Conservation (phyloP, 2,113 vertebrate genomes). For the Marmota monax region DNA sequence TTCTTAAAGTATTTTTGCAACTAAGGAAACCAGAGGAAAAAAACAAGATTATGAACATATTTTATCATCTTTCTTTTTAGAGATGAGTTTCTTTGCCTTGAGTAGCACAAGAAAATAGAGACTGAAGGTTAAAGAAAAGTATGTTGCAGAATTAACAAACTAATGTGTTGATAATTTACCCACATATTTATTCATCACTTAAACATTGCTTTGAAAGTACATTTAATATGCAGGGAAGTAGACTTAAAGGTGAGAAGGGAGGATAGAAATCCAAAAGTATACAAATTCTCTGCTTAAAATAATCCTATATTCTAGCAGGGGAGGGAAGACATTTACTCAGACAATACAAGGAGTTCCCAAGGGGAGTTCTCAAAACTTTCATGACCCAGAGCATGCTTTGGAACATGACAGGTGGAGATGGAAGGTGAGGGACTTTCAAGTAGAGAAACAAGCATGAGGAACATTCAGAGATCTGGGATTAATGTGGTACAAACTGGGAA, state of each 20-base stretch:
- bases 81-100: constrained; percentile 8
- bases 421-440: background rate
- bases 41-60: background rate
- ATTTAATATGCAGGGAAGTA: background rate
- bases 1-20: constrained; percentile 26
- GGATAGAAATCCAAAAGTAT: background rate
- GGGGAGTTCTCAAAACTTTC: background rate
- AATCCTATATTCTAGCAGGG: background rate
- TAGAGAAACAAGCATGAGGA: background rate
- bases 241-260: background rate
- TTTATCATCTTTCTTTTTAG: constrained; percentile 7
- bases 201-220: constrained; percentile 18
- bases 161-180: background rate
- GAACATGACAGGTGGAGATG: background rate
- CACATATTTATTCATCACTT: background rate
- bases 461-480: background rate
- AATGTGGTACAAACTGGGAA: background rate
- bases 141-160: background rate
- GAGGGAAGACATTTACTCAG: background rate
- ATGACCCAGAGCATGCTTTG: background rate
- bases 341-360: background rate
- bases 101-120: constrained; percentile 4
- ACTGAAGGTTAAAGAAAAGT: background rate
- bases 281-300: background rate
- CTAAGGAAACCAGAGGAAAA: constrained; percentile 8